phyloP scores from a whole-genome alignment of 2,113 vertebrate species.

The Burhinus bistriatus region DNA sequence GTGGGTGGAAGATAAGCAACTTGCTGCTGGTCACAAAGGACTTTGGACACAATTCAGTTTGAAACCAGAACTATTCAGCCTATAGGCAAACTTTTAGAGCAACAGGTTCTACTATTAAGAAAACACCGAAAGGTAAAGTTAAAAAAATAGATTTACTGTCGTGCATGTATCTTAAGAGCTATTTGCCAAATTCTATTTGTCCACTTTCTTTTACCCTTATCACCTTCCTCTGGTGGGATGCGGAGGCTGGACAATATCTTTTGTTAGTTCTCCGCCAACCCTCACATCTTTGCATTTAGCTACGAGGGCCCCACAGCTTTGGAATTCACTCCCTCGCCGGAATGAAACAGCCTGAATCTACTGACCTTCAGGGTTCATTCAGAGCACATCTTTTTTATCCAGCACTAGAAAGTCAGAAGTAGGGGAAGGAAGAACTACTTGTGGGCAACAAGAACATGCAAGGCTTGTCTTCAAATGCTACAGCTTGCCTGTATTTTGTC shows the following conservation, averaged over 20 bases:
- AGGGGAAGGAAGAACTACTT: not conserved
- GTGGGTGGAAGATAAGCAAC: not conserved
- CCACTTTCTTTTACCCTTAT: conserved; percentile 39
- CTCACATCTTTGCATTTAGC: conserved; percentile 50
- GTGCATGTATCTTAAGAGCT: not conserved
- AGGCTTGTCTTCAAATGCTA: not conserved
- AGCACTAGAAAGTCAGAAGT: not conserved
- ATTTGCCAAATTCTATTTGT: not conserved
- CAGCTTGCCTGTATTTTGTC: not conserved
- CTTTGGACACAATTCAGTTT: not conserved
- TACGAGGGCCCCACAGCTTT: conserved; percentile 42
- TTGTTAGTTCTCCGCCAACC: conserved; percentile 41
- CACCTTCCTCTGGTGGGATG: conserved; percentile 37
- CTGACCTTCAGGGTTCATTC: conserved; percentile 53
- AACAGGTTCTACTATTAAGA: not conserved
- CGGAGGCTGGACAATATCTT: conserved; percentile 38
- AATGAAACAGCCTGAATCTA: conserved; percentile 29
- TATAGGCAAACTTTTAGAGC: not conserved
- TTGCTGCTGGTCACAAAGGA: not conserved
- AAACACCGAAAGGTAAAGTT: not conserved
- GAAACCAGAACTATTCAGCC: not conserved
- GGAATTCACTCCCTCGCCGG: conserved; percentile 41
- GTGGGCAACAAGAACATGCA: not conserved
- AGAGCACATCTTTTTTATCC: conserved; percentile 19
- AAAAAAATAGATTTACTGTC: not conserved